Evolutionary conservation across 2,797 vertebrate genomes (phyloP), one percentile per base, ranked within the genome.

Genomic region (Siniperca undulata): DNA sequence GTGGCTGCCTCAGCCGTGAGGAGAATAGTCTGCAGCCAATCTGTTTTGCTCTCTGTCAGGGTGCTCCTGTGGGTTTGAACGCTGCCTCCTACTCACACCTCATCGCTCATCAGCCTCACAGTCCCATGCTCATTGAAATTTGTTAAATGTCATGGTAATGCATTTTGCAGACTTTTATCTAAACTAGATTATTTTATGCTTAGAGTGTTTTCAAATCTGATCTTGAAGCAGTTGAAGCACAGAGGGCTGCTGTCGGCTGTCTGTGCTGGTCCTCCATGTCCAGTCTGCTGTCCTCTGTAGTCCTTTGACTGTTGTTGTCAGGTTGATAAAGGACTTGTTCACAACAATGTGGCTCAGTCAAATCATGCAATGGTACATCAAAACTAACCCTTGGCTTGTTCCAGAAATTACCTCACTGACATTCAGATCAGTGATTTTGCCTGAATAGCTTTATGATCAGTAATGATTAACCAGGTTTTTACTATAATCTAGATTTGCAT

Each of bases 21-120:
- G 77, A 84, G 91, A 94, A 93, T 91, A 79, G 83, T 88, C 91
- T 80, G 83, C 83, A 86, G 88, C 83, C 55, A 55, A 38, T 87
- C 85, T 87, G 73, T 84, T 73, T 80, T 2, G 69, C 85, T 85
- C 30, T 38, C 40, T 55, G 69, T 89, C 81, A 72, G 85, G 61
- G 40, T 52, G 60, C 70, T 61, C 68, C 83, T 80, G 82, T 67
- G 64, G 77, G 77, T 85, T 84, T 76, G 40, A 90, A 55, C 38
- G 7, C 78, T 70, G 82, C 89, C 77, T 91, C 88, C 88, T 77
- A 84, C 87, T 89, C 74, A 10, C 27, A 44, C 65, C 36, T 69
- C 88, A 42, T 66, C 24, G 9, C 71, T 74, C 67, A 70, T 78
- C 65, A 59, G 71, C 74, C 69, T 67, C 53, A 22, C 52, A 73